Evolutionary conservation across 1,140 invertebrate species (phyloP), one percentile per base, ranked within the genome.

Genomic region (Tetragonula clypearis): DNA sequence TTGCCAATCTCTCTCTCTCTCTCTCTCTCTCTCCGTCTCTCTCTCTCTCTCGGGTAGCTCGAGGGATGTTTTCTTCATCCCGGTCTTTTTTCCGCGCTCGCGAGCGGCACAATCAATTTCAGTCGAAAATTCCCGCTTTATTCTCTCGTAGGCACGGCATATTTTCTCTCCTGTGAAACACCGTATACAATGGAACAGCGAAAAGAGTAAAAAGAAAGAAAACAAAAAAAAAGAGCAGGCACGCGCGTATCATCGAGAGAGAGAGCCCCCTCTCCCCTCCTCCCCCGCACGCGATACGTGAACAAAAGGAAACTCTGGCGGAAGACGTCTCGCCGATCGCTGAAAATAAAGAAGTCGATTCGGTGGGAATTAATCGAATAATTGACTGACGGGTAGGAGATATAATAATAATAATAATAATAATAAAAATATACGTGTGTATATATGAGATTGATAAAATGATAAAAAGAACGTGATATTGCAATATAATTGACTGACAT

Each of bases 1-100:
- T 58, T 58, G 26, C 69, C 60, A 80, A 72, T 81, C 78, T 17
- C 15, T 49, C 41, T 41, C 41, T 41, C 41, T 41, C 41, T 41
- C 41, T 41, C 41, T 49, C 41, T 6, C 41, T 41, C 6, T 41
- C 6, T n/a, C n/a, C n/a, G n/a, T 41, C 41, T 41, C 41, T 41
- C 41, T 41, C 41, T 49, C 9, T 49, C 41, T 49, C 6, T 49
- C 41, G 41, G 41, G 41, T 17, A 66, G 15, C 71, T 68, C 73
- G 73, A 41, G 69, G 85, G 86, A 87, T 87, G 85, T 83, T 87
- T 82, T 74, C 85, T 71, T 87, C 86, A 66, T 79, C 68, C 74
- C 65, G 65, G 62, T 79, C 58, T 75, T 86, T 82, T 74, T 17
- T 72, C 66, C 71, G 35, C 71, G n/a, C 49, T 49, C 49, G 62